Evolutionary conservation across 2,888 invertebrate genomes (phyloP).

Genomic region (Lithophane semibrunnea): DNA sequence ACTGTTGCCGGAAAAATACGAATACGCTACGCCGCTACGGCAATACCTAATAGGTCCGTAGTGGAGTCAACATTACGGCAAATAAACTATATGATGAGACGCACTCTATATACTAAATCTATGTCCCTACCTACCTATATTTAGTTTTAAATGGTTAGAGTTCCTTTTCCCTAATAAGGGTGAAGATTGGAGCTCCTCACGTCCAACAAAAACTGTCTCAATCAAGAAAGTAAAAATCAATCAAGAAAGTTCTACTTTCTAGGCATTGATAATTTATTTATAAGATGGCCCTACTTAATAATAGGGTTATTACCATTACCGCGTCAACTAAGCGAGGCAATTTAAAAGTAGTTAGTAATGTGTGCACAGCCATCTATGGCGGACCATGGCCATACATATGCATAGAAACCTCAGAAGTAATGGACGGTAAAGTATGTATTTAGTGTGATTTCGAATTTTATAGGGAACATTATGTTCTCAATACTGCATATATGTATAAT

Average conservation of each 20-base stretch:
- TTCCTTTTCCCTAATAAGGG: background rate
- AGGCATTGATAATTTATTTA: constrained; percentile 6
- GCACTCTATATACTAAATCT: too few species aligned
- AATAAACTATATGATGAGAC: too few species aligned
- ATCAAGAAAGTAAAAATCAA: background rate
- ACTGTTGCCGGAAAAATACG: too few species aligned
- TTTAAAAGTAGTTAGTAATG: constrained; percentile 52
- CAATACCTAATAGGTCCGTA: too few species aligned
- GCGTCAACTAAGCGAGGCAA: constrained; percentile 34
- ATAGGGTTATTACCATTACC: constrained; percentile 37
- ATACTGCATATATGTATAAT: background rate
- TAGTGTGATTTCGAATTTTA: constrained; percentile 34
- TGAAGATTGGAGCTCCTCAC: background rate
- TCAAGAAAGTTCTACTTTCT: constrained; percentile 4
- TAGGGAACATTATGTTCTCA: background rate
- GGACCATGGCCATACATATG: constrained; percentile 33
- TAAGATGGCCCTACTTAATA: constrained; percentile 40
- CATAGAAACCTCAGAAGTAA: constrained; percentile 22
- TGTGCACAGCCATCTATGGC: constrained; percentile 49
- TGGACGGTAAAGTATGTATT: constrained; percentile 35
- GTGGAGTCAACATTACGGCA: too few species aligned
- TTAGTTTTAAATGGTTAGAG: background rate
- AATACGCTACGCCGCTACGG: too few species aligned
- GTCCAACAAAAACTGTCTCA: background rate
- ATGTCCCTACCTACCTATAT: background rate